Conservation (phyloP, 2,888 invertebrate species). For the Drosophila rellima region DNA sequence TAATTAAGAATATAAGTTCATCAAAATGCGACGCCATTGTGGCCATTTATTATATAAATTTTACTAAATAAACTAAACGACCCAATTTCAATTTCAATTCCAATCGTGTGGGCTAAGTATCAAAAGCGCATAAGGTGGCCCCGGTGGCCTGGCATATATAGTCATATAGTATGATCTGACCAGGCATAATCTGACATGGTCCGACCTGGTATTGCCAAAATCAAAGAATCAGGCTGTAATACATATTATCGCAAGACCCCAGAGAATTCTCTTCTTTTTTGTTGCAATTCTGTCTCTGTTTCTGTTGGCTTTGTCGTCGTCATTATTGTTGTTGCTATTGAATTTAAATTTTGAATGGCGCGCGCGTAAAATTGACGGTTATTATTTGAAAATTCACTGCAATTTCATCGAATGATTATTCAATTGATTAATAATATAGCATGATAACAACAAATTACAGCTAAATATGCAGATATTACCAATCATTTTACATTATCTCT, state of each 20-base stretch:
- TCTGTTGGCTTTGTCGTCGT: conserved; percentile 24
- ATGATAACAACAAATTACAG: conserved; percentile 11
- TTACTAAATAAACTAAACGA: conserved; percentile 74
- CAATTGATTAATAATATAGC: conserved; percentile 34
- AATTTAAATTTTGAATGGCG: conserved; percentile 81
- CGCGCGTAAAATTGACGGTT: conserved; percentile 80
- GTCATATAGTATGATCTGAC: conserved; percentile 10
- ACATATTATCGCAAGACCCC: conserved; percentile 6
- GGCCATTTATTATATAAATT: conserved; percentile 83
- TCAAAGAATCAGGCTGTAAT: conserved; percentile 14
- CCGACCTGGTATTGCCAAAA: conserved; percentile 3
- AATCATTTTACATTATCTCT: conserved; percentile 23
- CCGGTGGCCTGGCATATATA: conserved; percentile 6
- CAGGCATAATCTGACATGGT: conserved; percentile 7
- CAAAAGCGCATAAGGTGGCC: conserved; percentile 57
- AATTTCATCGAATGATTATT: conserved; percentile 40
- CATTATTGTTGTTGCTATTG: conserved; percentile 62
- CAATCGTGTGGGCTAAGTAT: conserved; percentile 22
- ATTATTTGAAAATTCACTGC: conserved; percentile 71
- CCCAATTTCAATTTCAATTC: conserved; percentile 61
- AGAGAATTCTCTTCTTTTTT: conserved; percentile 32
- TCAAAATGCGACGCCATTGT: conserved; percentile 60
- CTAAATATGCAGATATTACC: conserved; percentile 7
- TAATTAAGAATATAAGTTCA: conserved; percentile 66
- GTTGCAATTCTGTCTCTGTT: conserved; percentile 21